These are phyloP conservation scores for Microtus ochrogaster DNA, from an alignment of 2,113 vertebrate genomes.

Conservation along the genomic window DNA sequence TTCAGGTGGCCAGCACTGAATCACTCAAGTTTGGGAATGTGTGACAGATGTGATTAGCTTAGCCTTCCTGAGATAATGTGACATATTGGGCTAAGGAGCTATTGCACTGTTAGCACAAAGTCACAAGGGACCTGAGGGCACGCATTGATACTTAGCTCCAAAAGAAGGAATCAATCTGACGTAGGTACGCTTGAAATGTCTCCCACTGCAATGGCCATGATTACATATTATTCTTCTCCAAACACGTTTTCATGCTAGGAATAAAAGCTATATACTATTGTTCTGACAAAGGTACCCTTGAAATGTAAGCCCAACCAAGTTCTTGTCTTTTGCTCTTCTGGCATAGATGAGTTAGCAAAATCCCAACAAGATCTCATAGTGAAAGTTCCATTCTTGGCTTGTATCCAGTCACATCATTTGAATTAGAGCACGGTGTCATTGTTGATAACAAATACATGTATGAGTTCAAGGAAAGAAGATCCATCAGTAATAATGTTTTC, in stretches of 20 bases:
- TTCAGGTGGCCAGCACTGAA: background rate
- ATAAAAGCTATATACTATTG: background rate
- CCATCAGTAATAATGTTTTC: background rate
- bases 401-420: background rate
- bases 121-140: background rate
- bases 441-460: background rate
- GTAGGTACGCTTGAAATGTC: background rate
- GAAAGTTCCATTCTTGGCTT: background rate
- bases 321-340: background rate
- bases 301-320: background rate
- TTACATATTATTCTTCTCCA: background rate
- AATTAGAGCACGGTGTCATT: background rate
- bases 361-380: background rate
- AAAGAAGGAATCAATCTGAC: background rate
- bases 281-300: background rate
- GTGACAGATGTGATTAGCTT: background rate
- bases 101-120: background rate
- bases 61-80: background rate
- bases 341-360: background rate
- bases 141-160: background rate
- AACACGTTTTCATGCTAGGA: background rate
- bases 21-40: background rate
- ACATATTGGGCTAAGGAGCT: background rate
- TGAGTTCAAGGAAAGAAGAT: background rate
- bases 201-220: background rate